Conservation (phyloP, 30 jellyfish, hydroid and myxozoan species). For the Mastigias papua region DNA sequence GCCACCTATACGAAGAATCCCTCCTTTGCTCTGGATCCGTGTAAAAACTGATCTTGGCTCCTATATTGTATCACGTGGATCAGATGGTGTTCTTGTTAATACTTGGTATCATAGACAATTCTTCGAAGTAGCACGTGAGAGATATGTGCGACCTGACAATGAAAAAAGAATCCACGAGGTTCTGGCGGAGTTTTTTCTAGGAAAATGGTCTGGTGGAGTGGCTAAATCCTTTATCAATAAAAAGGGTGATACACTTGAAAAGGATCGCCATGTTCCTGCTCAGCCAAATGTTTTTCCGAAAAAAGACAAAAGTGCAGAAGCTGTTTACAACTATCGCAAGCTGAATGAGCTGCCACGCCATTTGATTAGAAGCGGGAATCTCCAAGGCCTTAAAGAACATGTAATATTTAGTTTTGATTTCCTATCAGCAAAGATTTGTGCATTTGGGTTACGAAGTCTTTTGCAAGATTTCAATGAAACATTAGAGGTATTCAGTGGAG, state of each 20-base stretch:
- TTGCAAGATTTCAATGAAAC: slow-evolving; percentile 84
- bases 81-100: slow-evolving; percentile 80
- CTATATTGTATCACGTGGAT: slow-evolving; percentile 87
- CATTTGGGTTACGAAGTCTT: slow-evolving; percentile 64
- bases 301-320: slow-evolving; percentile 21
- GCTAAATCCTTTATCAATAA: slow-evolving; percentile 72
- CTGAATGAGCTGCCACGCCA: slow-evolving; percentile 90
- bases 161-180: slow-evolving; percentile 57
- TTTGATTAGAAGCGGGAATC: slow-evolving; percentile 49
- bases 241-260: slow-evolving; percentile 63
- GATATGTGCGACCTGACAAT: slow-evolving; percentile 61
- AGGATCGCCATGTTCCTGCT: slow-evolving; percentile 82
- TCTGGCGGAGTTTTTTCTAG: slow-evolving; percentile 83
- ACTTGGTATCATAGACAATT: slow-evolving; percentile 95
- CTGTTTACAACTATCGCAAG: slow-evolving; percentile 75
- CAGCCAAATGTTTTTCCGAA: slow-evolving; percentile 82
- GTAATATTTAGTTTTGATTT: slow-evolving; percentile 79
- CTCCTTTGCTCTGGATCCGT: slow-evolving; percentile 92
- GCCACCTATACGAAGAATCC: slow-evolving; percentile 91
- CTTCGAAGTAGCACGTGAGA: slow-evolving; percentile 83
- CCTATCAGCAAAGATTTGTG: slow-evolving; percentile 70
- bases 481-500: slow-evolving; percentile 37
- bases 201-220: slow-evolving; percentile 82
- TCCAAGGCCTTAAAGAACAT: slow-evolving; percentile 54
- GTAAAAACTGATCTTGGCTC: slow-evolving; percentile 85